Base-by-base conservation (phyloP, 2,797 vertebrate species). In the Dendrocincla fuliginosa region DNA sequence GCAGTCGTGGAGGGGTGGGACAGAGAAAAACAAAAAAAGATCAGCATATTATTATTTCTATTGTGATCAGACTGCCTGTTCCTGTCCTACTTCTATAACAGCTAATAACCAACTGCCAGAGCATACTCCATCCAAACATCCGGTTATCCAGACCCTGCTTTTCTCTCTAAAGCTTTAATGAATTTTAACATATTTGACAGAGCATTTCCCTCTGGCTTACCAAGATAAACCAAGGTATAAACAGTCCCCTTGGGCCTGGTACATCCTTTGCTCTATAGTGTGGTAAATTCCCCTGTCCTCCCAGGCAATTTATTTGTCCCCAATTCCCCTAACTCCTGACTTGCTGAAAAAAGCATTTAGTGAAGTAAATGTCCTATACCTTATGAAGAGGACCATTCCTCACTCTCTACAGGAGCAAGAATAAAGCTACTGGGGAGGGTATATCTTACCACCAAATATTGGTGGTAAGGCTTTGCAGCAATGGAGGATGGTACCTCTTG, bases 201-300 rank as follows among this genome's bases (percentile, higher is more conserved):
- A 69, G 32, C 44, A 67, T 87, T 95, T 96, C 83, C 80, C 70
- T 55, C 70, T 87, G 84, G 8, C 13, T 87, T 56, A 82, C 37
- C 44, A 42, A 90, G 88, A 95, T 88, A 96, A 94, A 84, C 47
- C 18, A 61, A 88, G 65, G 56, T 35, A 67, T 65, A 86, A 91
- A 91, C 79, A 86, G 32, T 18, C 20, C 23, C n/a, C 9, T 73
- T 79, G 42, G 56, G 39, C 41, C 37, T 63, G 68, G 41, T 24
- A 44, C 41, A 44, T 70, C 55, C 28, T 47, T 77, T 76, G 35
- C 39, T 86, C 76, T 49, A 28, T 24, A 76, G 39, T 13, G 5
- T 47, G 69, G 23, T 39, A 60, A 50, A 81, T 71, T 93, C 19
- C 18, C 13, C 53, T 28, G 4, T 15, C 7, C 1, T 65, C 13